Evolutionary conservation across 2,888 invertebrate genomes (phyloP), one percentile per base, ranked within the genome.

Genomic region (Diadegma fenestrale): DNA sequence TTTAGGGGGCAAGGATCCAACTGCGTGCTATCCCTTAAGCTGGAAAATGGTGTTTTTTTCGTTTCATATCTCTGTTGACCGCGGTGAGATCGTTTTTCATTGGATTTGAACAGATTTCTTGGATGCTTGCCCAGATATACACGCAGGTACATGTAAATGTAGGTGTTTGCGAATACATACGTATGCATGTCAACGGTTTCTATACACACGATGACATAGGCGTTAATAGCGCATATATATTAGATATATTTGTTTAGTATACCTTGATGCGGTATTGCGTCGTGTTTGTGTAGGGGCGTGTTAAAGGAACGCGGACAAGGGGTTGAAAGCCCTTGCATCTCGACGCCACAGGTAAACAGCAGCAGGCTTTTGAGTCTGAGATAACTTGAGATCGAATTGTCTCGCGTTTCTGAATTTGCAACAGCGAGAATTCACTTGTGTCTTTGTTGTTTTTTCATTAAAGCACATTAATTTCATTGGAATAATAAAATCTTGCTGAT

Each of bases 201-300:
- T 58, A 14, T 14, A 14, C 14, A 26, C 4, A 26, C 58, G 26
- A 26, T 58, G 26, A 12, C 58, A 58, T 58, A 26, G 14, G 5
- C 58, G 14, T 14, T 26, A 58, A 26, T 58, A 22, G 54, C 54
- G 12, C 26, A 4, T 22, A 33, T 33, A 58, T 58, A 58, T 26
- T 58, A 14, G 14, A 58, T 26, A 58, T 26, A 58, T 58, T 58
- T 58, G 58, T 58, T 58, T 26, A 26, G 58, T 58, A 5, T 58
- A 26, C 26, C 14, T 10, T 5, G 58, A 58, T 58, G 22, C 26
- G 26, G 58, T 26, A 58, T 58, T 58, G 58, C 4, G 14, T 26
- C 14, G 58, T 26, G 58, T 58, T 58, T 58, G 14, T 58, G 14
- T 26, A 58, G 22, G 58, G 26, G 58, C 58, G 26, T 26, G 58